phyloP scores from a whole-genome alignment of 2,113 vertebrate genomes.

The Ailurus styani region DNA sequence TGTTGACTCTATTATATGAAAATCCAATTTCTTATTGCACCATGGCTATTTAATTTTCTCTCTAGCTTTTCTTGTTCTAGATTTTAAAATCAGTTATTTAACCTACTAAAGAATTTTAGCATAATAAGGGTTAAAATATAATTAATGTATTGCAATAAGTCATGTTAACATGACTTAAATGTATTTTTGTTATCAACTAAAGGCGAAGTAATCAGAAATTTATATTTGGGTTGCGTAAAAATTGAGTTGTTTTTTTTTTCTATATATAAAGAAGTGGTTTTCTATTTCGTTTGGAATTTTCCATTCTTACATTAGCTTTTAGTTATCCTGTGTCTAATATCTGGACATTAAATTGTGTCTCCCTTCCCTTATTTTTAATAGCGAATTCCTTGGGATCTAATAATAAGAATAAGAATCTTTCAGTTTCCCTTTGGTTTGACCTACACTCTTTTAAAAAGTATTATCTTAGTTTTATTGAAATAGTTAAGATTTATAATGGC shows the following conservation, averaged over 20 bases:
- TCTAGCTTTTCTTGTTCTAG: background rate
- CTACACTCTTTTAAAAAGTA: background rate
- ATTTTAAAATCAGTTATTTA: conserved; percentile 4
- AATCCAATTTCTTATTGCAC: background rate
- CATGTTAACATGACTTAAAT: background rate
- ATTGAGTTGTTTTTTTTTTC: background rate
- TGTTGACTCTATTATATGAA: background rate
- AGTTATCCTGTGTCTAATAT: background rate
- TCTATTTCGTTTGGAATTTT: background rate
- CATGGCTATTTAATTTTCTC: background rate
- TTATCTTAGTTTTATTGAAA: conserved; percentile 1
- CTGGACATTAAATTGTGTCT: background rate
- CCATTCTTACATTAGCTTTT: background rate
- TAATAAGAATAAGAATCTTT: background rate
- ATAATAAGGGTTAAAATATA: background rate
- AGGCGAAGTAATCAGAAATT: background rate
- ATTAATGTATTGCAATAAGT: background rate
- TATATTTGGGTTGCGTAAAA: background rate
- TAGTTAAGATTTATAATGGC: background rate
- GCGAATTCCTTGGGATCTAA: background rate
- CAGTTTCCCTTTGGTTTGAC: background rate
- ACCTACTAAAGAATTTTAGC: background rate
- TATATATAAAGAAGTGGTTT: background rate
- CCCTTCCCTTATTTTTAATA: background rate
- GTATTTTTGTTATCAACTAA: background rate